phyloP scores from a whole-genome alignment of 2,797 vertebrate genomes.

The Remorina albescens region DNA sequence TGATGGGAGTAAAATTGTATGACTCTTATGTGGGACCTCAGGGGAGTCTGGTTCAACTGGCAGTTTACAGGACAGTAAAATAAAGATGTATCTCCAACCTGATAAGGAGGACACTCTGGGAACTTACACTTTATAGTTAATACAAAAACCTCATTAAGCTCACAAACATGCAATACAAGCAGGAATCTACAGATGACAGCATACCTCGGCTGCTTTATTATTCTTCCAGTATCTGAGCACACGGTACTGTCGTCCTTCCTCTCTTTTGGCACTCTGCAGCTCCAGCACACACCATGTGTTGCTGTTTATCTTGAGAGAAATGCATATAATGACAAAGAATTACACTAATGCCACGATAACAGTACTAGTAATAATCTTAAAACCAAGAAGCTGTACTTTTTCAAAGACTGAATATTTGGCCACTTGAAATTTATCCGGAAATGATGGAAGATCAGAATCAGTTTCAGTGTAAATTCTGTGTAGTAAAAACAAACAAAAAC shows the following conservation, averaged over 20 bases:
- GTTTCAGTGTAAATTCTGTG: constrained; percentile 76
- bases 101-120: neutral
- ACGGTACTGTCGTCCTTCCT: constrained; percentile 69
- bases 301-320: constrained; percentile 49
- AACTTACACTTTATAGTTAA: too few species aligned
- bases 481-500: constrained; percentile 16
- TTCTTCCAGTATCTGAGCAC: constrained; percentile 71
- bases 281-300: constrained; percentile 81
- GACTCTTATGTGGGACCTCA: too few species aligned
- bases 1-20: too few species aligned
- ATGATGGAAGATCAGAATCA: constrained; percentile 67
- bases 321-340: neutral
- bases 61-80: too few species aligned
- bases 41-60: too few species aligned
- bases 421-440: constrained; percentile 85
- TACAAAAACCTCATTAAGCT: neutral
- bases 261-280: constrained; percentile 80
- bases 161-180: neutral
- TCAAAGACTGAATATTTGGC: constrained; percentile 87
- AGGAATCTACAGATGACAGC: neutral
- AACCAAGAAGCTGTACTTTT: constrained; percentile 76
- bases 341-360: accelerated
- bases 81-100: neutral
- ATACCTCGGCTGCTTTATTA: constrained; percentile 54
- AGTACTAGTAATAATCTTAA: neutral